Conservation (phyloP, 1,140 invertebrate genomes). For the Carposina sasakii region DNA sequence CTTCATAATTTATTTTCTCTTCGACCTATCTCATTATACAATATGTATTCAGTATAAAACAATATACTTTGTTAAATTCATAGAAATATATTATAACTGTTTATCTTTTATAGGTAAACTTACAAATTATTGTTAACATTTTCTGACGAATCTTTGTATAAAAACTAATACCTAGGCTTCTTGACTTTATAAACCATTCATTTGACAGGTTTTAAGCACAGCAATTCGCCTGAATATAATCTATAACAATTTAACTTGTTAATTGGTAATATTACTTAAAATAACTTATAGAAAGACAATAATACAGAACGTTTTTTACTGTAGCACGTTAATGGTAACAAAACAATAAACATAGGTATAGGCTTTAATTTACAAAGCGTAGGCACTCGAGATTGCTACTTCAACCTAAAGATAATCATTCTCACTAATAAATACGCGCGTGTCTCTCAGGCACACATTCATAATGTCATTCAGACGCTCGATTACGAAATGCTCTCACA, state of each 20-base stretch:
- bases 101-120: conserved; percentile 69
- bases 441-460: conserved; percentile 24
- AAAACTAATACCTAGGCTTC: conserved; percentile 63
- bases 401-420: conserved; percentile 63
- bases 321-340: conserved; percentile 69
- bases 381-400: conserved; percentile 72
- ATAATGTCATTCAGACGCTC: conserved; percentile 25
- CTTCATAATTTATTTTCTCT: conserved; percentile 70
- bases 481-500: conserved; percentile 36
- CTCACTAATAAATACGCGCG: conserved; percentile 69
- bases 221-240: conserved; percentile 42
- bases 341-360: conserved; percentile 64
- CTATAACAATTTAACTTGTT: conserved; percentile 70
- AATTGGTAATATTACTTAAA: conserved; percentile 67
- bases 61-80: conserved; percentile 71
- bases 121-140: conserved; percentile 71
- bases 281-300: conserved; percentile 67
- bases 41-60: conserved; percentile 71
- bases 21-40: conserved; percentile 59
- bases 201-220: no score
- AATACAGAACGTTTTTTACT: conserved; percentile 66
- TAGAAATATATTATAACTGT: conserved; percentile 73
- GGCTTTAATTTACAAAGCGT: conserved; percentile 71
- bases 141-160: conserved; percentile 68
- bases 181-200: no score